These are phyloP conservation scores for Dasyprocta punctata DNA, from an alignment of 2,113 vertebrate genomes.

Conservation along the genomic window DNA sequence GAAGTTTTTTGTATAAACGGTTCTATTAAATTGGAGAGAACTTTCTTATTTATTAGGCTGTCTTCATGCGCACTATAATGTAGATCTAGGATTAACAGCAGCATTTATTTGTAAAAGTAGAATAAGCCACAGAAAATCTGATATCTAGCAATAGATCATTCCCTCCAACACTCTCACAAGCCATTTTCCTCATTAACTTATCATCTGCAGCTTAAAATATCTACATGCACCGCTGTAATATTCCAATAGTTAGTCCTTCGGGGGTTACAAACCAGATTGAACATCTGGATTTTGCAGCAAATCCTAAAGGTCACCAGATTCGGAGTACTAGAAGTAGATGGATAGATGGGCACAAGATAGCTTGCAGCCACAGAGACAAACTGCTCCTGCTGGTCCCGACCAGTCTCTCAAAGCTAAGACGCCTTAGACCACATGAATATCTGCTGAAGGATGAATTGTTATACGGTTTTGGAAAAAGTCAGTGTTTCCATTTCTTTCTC, in stretches of 20 bases:
- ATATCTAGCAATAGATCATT: slow-evolving; percentile 34
- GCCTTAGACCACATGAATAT: slow-evolving; percentile 24
- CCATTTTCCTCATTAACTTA: slow-evolving; percentile 63
- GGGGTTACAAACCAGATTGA: slow-evolving; percentile 71
- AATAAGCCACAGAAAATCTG: slow-evolving; percentile 27
- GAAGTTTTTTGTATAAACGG: neutral
- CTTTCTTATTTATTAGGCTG: neutral
- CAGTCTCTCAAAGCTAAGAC: neutral
- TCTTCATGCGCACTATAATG: neutral
- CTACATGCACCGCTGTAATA: slow-evolving; percentile 53
- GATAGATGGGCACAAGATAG: slow-evolving; percentile 51
- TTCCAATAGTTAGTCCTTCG: slow-evolving; percentile 58
- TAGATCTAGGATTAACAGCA: neutral
- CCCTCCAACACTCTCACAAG: slow-evolving; percentile 20
- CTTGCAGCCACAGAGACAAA: slow-evolving; percentile 26
- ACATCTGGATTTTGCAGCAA: slow-evolving; percentile 75
- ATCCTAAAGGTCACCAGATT: slow-evolving; percentile 79
- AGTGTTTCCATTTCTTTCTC: slow-evolving; percentile 78
- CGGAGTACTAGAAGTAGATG: slow-evolving; percentile 43
- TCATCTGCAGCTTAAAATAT: slow-evolving; percentile 65
- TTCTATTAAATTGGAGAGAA: neutral
- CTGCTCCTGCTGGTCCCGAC: slow-evolving; percentile 61
- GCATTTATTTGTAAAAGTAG: slow-evolving; percentile 38
- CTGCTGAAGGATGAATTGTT: slow-evolving; percentile 65
- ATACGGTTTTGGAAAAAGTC: slow-evolving; percentile 73